Evolutionary conservation across 2,797 vertebrate genomes (phyloP).

Genomic region (Graptemys geographica): DNA sequence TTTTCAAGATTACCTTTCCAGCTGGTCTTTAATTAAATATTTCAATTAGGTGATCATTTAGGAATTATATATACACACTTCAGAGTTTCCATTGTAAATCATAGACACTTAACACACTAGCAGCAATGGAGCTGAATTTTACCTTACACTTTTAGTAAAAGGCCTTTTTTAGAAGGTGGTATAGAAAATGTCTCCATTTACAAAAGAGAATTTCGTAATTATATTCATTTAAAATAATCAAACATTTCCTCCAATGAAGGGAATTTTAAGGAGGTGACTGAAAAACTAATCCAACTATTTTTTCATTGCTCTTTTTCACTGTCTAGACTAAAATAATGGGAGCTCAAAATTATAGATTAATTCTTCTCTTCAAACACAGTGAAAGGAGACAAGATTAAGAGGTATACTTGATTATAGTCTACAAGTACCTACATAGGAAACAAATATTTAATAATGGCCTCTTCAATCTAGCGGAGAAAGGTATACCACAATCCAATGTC

Average conservation of each 20-base stretch:
- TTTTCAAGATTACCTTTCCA: conserved; percentile 12
- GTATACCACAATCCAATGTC: background rate
- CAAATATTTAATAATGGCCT: background rate
- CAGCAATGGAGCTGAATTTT: conserved; percentile 18
- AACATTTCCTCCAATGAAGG: conserved; percentile 63
- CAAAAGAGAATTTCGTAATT: conserved; percentile 56
- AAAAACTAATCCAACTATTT: conserved; percentile 44
- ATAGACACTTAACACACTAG: background rate
- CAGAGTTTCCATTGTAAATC: conserved; percentile 5
- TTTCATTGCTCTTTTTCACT: conserved; percentile 26
- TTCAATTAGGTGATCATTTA: conserved; percentile 36
- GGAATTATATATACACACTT: conserved; percentile 21
- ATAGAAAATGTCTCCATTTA: conserved; percentile 18
- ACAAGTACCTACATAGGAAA: background rate
- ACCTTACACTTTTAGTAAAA: conserved; percentile 46
- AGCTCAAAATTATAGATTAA: conserved; percentile 36
- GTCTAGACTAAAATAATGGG: conserved; percentile 41
- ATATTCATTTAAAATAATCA: conserved; percentile 60
- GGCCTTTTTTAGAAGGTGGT: conserved; percentile 10
- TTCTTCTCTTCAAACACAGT: background rate
- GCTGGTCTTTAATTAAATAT: conserved; percentile 31
- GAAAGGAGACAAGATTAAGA: background rate
- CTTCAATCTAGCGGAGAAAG: background rate
- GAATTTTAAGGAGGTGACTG: conserved; percentile 3
- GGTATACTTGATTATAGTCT: background rate